Evolutionary conservation across 2,113 vertebrate species (phyloP), one percentile per base, ranked within the genome.

Genomic region (Chamaetylas fuelleborni): DNA sequence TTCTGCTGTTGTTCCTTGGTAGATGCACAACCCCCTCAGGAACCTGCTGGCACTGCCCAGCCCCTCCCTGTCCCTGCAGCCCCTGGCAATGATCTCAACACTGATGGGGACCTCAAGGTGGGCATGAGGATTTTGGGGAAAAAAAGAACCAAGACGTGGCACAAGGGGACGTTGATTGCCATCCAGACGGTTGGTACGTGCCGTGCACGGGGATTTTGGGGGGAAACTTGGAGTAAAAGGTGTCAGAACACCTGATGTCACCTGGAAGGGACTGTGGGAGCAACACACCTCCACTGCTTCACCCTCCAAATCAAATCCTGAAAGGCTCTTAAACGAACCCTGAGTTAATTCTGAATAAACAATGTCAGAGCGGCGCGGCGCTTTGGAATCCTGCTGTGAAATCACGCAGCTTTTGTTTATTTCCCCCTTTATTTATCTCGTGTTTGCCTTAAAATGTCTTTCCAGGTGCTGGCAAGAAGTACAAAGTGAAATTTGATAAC

Each of bases 101-200:
- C 97, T 13, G 99, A 99, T 18, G 99, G 99, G 2, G 99, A 99
- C 76, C 98, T 99, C 66, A 94, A 93, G 3, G 96, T 99, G 11
- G 98, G 98, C 73, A 99, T 99, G 99, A 98, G 96, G 66, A 98
- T 99, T 92, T 96, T 99, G 95, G 99, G 99, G 90, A 99, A 99
- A 94, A 99, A 99, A 93, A 98, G 99, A 71, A 99, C 99, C 33
- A 99, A 99, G 95, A 99, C 99, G 0, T 99, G 99, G 99, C 99
- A 99, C 97, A 98, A 97, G 71, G 99, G 99, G 53, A 98, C 96
- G 2, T 98, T 99, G 2, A 98, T 99, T 12, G 98, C 99, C 22
- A 99, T 99, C 96, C 98, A 98, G 91, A 96, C 98, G 0, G 97
- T 99, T 0, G 99, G 99, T 99, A 77, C 0, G 94, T 96, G 50